Percentiles rank a stretch among this genome's conserved stretches.
phyloP scores from a whole-genome alignment of 2,113 vertebrate genomes.

The Tachycineta bicolor region DNA sequence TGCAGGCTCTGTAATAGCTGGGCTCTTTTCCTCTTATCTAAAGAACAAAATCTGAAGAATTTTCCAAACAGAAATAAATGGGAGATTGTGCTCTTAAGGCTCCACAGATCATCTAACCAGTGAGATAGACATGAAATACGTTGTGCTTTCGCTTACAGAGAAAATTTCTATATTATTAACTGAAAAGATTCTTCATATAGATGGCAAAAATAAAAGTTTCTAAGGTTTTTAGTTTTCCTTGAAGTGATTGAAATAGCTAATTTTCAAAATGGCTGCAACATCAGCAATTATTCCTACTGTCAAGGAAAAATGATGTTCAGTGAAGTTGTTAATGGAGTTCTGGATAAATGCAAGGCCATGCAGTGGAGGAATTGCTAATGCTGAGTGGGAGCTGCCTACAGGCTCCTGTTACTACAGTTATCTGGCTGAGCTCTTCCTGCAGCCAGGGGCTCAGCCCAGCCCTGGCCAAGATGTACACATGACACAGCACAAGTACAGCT shows the following conservation, averaged over 20 bases:
- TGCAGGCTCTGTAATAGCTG: background rate
- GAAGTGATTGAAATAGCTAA: background rate
- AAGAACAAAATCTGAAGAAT: slow-evolving; percentile 2
- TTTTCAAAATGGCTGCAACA: background rate
- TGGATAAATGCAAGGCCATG: background rate
- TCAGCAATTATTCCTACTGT: background rate
- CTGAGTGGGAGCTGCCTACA: background rate
- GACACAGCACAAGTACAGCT: background rate
- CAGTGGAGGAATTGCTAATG: too few species aligned
- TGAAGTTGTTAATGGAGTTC: background rate
- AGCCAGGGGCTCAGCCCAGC: too few species aligned
- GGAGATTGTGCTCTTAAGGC: background rate
- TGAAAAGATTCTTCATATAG: background rate
- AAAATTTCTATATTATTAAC: background rate
- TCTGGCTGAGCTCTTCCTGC: background rate
- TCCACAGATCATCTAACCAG: background rate
- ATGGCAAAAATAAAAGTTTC: background rate
- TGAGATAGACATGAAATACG: background rate
- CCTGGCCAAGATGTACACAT: fast-evolving
- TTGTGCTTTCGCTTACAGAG: slow-evolving; percentile 28
- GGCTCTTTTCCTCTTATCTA: background rate
- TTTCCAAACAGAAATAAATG: background rate
- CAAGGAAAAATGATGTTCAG: background rate
- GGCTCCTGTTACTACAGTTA: background rate
- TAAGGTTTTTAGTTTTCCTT: background rate